These are phyloP conservation scores for Drosophila neotestacea DNA, from an alignment of 2,888 invertebrate genomes.

Conservation along the genomic window DNA sequence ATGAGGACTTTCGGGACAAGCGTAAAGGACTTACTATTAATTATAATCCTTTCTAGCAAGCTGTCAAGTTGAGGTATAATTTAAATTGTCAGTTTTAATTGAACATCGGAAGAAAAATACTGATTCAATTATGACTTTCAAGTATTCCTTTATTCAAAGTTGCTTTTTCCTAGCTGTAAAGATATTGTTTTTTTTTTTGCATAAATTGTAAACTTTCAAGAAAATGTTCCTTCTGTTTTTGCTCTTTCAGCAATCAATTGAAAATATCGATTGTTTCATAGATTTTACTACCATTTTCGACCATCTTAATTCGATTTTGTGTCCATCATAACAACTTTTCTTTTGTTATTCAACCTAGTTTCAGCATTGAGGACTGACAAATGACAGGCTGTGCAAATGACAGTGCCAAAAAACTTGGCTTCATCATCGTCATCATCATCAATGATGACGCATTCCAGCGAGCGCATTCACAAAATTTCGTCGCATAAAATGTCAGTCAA, in stretches of 20 bases:
- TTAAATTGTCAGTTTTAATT: neutral
- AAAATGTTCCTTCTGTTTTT: neutral
- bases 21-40: neutral
- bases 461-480: neutral
- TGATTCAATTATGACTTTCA: neutral
- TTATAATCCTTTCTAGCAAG: neutral
- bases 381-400: constrained; percentile 27
- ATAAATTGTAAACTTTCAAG: neutral
- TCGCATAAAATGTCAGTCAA: constrained; percentile 17
- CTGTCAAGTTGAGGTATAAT: neutral
- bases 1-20: neutral
- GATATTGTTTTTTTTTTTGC: too few species aligned
- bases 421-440: constrained; percentile 3
- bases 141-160: neutral
- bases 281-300: neutral
- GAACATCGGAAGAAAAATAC: neutral
- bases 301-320: constrained; percentile 4
- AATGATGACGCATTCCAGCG: constrained; percentile 28
- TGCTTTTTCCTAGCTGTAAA: too few species aligned
- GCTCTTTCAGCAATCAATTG: neutral
- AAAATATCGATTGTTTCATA: constrained; percentile 7
- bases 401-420: constrained; percentile 20
- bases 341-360: constrained; percentile 12
- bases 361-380: neutral
- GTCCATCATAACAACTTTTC: constrained; percentile 2